Conservation (phyloP, 1,140 invertebrate genomes). For the Proctacanthus coquilletti region DNA sequence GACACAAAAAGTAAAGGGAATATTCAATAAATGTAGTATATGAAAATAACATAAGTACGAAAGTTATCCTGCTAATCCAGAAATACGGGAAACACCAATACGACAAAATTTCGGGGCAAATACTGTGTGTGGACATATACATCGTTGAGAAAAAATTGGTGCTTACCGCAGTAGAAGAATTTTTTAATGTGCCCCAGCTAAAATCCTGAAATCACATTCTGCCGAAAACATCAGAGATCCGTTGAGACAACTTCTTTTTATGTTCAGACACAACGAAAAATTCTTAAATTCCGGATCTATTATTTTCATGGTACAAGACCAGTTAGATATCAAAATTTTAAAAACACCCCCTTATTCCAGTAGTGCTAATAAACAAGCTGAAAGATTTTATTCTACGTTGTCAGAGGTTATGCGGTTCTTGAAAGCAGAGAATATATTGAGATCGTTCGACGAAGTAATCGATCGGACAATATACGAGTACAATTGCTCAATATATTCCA, state of each 20-base stretch:
- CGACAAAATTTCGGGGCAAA: conserved; percentile 4
- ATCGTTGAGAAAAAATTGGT: not conserved
- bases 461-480: not conserved
- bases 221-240: conserved; percentile 2
- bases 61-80: conserved; percentile 1
- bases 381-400: not conserved
- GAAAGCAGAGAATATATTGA: not conserved
- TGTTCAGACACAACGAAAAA: conserved; percentile 3
- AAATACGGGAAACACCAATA: not conserved
- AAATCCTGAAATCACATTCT: conserved; percentile 1
- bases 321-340: not conserved
- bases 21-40: not conserved
- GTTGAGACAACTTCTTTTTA: not conserved
- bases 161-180: not conserved
- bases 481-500: not conserved
- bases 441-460: not conserved
- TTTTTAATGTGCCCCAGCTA: not conserved
- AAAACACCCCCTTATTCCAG: conserved; percentile 1
- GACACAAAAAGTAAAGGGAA: not conserved
- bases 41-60: conserved; percentile 4
- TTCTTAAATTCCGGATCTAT: not conserved
- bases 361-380: not conserved
- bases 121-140: conserved; percentile 2
- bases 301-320: conserved; percentile 1
- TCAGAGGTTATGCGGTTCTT: not conserved